These are phyloP conservation scores for Antedon bifida DNA, from an alignment of 35 echinoderm and acorn worm species.

Conservation along the genomic window DNA sequence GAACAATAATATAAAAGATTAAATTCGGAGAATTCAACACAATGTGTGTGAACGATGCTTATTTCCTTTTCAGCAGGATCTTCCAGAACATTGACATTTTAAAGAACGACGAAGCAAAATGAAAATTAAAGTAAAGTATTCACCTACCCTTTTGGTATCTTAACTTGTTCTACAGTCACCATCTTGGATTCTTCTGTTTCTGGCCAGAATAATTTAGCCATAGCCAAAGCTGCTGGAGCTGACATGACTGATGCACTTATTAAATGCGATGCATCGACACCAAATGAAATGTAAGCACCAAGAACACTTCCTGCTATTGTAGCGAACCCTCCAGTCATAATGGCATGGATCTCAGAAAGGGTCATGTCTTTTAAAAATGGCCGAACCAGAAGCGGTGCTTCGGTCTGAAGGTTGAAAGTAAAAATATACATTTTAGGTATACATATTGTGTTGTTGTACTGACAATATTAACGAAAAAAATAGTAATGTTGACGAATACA, in stretches of 20 bases:
- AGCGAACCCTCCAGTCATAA: conserved; percentile 80
- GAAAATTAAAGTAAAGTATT: too few relatives aligned
- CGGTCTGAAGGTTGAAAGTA: conserved; percentile 33
- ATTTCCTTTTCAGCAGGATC: too few relatives aligned
- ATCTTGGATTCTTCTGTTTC: conserved; percentile 51
- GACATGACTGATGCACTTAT: conserved; percentile 75
- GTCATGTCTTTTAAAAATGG: conserved; percentile 51
- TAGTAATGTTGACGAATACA: too few relatives aligned
- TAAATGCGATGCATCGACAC: conserved; percentile 60
- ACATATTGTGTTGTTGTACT: too few relatives aligned
- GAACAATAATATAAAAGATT: not conserved
- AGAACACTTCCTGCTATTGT: conserved; percentile 70
- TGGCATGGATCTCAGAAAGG: conserved; percentile 53
- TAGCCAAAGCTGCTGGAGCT: conserved; percentile 61
- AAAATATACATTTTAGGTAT: not conserved
- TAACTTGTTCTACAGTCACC: conserved; percentile 29
- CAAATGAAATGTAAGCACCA: conserved; percentile 53
- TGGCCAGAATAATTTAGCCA: conserved; percentile 64
- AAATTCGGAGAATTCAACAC: not conserved
- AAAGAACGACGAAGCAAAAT: too few relatives aligned
- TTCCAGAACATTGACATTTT: too few relatives aligned
- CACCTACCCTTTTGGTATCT: conserved; percentile 52
- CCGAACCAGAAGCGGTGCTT: conserved; percentile 56
- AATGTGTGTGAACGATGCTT: too few relatives aligned
- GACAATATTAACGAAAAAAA: too few relatives aligned